A percentile compares a stretch with the other conserved stretches of the same genome.
phyloP scores from a whole-genome alignment of 2,888 invertebrate genomes.

The Nomada hirtipes region DNA sequence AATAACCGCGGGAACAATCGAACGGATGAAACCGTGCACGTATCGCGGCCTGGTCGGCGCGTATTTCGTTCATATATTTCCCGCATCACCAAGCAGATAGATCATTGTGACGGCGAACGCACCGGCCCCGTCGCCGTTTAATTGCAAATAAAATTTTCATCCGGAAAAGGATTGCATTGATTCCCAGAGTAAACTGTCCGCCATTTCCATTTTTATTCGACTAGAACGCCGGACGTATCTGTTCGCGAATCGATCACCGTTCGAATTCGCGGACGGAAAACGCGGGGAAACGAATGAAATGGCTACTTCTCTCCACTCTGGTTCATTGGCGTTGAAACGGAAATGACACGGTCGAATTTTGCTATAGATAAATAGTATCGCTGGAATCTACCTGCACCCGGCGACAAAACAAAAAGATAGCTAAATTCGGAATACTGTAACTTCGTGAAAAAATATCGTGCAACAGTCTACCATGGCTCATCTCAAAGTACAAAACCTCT shows the following conservation, averaged over 20 bases:
- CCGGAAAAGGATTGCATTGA: slow-evolving; percentile 31
- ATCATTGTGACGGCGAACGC: slow-evolving; percentile 14
- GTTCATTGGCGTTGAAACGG: slow-evolving; percentile 4
- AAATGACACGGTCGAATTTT: not conserved
- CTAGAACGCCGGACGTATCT: slow-evolving; percentile 1
- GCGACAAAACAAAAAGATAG: too few species aligned
- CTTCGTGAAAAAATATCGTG: too few species aligned
- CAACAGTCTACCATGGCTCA: too few species aligned
- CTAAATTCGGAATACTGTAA: too few species aligned
- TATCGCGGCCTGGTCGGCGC: not conserved
- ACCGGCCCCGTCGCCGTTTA: slow-evolving; percentile 31
- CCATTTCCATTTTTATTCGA: slow-evolving; percentile 54
- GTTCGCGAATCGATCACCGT: slow-evolving; percentile 24
- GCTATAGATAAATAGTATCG: not conserved
- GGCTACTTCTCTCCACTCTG: not conserved
- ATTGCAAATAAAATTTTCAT: slow-evolving; percentile 56
- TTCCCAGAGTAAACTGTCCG: slow-evolving; percentile 44
- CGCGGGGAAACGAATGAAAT: not conserved
- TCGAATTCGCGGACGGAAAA: slow-evolving; percentile 22
- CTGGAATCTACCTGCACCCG: too few species aligned
- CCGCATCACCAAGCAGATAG: not conserved
- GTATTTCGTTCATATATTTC: not conserved
- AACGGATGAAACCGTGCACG: not conserved
- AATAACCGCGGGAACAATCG: not conserved
- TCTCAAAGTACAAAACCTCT: too few species aligned